Evolutionary conservation across 2,888 invertebrate species (phyloP).

Genomic region (Pycnomerus fuliginosus): DNA sequence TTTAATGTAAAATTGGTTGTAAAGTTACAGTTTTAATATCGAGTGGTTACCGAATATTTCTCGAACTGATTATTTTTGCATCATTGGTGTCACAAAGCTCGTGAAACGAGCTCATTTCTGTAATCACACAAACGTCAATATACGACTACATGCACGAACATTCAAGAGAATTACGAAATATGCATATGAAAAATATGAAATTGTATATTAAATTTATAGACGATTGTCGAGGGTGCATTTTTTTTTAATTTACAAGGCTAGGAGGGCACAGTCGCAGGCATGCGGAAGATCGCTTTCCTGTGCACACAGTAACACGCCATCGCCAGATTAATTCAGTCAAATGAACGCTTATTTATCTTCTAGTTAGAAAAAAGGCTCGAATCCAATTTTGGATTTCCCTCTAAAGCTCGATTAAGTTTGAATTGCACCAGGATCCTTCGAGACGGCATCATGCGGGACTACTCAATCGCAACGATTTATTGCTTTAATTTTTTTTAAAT

Average conservation of each 20-base stretch:
- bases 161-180: constrained; percentile 36
- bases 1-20: too few relatives aligned
- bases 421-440: too few relatives aligned
- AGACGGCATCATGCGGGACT: too few relatives aligned
- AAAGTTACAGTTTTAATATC: too few relatives aligned
- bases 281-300: constrained; percentile 30
- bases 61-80: constrained; percentile 16
- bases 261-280: constrained; percentile 43
- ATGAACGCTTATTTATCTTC: constrained; percentile 15
- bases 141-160: constrained; percentile 37
- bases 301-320: constrained; percentile 22
- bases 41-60: constrained; percentile 18
- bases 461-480: too few relatives aligned
- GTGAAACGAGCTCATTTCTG: constrained; percentile 13
- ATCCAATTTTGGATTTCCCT: too few relatives aligned
- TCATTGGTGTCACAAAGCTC: constrained; percentile 22
- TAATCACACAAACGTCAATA: constrained; percentile 24
- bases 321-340: constrained; percentile 23
- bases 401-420: too few relatives aligned
- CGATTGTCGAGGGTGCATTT: constrained; percentile 50
- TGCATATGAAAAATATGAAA: constrained; percentile 48
- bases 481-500: too few relatives aligned
- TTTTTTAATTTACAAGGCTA: constrained; percentile 49
- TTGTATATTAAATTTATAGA: constrained; percentile 43
- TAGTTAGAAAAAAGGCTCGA: too few relatives aligned